Evolutionary conservation across 1,140 invertebrate species (phyloP).

Genomic region (Ips nitidus): DNA sequence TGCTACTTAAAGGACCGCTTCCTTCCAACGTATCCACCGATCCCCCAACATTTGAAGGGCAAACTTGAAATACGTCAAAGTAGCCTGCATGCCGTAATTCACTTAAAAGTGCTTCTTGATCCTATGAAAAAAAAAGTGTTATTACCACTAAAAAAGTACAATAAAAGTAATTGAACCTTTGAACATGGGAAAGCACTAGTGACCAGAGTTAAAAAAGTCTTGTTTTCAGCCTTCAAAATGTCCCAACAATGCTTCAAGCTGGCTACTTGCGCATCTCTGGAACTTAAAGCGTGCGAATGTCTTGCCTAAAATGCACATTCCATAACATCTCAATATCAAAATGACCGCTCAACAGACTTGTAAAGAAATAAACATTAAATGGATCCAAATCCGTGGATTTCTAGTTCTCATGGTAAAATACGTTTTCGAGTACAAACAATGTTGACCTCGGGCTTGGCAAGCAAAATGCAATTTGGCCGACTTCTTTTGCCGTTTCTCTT

Average conservation of each 20-base stretch:
- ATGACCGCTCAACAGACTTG: conserved; percentile 59
- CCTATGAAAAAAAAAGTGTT: conserved; percentile 51
- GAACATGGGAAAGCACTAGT: conserved; percentile 88
- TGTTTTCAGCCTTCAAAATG: conserved; percentile 86
- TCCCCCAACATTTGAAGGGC: conserved; percentile 54
- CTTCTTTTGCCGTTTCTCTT: conserved; percentile 80
- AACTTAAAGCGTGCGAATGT: conserved; percentile 77
- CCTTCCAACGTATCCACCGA: conserved; percentile 50
- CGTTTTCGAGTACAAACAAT: conserved; percentile 86
- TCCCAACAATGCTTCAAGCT: conserved; percentile 91
- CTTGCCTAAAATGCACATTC: conserved; percentile 60
- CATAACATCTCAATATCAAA: background rate
- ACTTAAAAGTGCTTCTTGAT: conserved; percentile 80
- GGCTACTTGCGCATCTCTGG: conserved; percentile 78
- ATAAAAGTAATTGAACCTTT: conserved; percentile 53
- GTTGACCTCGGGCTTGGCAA: conserved; percentile 80
- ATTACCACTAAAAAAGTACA: background rate
- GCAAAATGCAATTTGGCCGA: conserved; percentile 86
- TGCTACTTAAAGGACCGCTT: conserved; percentile 41
- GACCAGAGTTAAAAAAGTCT: conserved; percentile 86
- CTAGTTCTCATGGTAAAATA: conserved; percentile 86
- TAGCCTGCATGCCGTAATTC: conserved; percentile 85
- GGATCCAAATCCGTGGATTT: conserved; percentile 88
- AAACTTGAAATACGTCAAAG: conserved; percentile 89
- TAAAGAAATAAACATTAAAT: conserved; percentile 92